Base-by-base conservation (phyloP, 2,797 vertebrate genomes). In the Oreochromis grahami region DNA sequence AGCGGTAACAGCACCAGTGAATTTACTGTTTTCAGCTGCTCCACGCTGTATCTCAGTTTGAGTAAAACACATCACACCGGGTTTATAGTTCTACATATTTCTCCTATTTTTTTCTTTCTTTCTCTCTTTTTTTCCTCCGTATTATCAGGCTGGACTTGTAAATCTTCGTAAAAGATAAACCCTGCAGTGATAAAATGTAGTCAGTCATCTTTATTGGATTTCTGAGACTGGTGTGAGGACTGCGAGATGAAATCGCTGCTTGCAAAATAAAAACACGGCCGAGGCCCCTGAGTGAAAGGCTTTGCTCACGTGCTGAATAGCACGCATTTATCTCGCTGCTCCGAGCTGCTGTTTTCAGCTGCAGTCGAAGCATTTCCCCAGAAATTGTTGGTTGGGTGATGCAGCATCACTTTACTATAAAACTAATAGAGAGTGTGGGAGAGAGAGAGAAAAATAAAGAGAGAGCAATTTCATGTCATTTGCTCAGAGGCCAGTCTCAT, bases 151-250 rank as follows among this genome's bases (percentile, higher is more conserved):
- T 53, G 85, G 86, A 90, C 89, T 88, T 93, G 92, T 94, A 94
- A 94, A 95, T 95, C 91, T 87, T 60, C 78, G 79, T 72, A 72
- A 90, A 91, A 93, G 91, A 94, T 94, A 94, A 93, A 94, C 92
- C 91, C 88, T 36, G 56, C 77, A 41, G 92, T 92, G 92, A 93
- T 94, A 93, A 94, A 93, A 93, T 83, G 87, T 85, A 93, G 94
- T 95, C 93, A 92, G 94, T 95, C 93, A 95, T 95, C 90, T 94
- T 95, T 94, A 96, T 96, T 95, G 94, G 92, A 95, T 95, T 95
- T 92, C 89, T 80, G 89, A 90, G 91, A 92, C 87, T 76, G 87
- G 86, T 87, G 92, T 82, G 90, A 93, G 93, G 85, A 92, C 90
- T 74, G 90, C 5, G 55, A 94, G 93, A 94, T 94, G 91, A 93